These are phyloP conservation scores for Cryptoblepharus egeriae DNA, from an alignment of 2,797 vertebrate species.

Conservation along the genomic window DNA sequence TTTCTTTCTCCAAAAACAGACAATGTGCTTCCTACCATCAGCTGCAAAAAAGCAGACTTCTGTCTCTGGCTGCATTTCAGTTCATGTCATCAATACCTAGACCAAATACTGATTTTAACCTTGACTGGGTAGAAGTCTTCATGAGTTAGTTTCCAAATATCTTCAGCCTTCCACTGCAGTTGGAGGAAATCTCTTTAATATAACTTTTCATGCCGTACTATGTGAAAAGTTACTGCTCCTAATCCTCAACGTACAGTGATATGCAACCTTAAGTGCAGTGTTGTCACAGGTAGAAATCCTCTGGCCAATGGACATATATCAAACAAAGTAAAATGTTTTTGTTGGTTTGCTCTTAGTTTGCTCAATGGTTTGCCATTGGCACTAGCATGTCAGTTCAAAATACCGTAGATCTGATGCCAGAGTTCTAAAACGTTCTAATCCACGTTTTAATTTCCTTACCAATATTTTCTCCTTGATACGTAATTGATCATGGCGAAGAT, in stretches of 20 bases:
- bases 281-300: too few relatives aligned
- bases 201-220: background rate
- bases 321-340: background rate
- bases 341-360: background rate
- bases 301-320: background rate
- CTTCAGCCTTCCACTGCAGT: background rate
- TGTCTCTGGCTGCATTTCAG: background rate
- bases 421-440: background rate
- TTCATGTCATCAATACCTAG: background rate
- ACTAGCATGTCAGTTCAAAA: background rate
- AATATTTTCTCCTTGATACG: background rate
- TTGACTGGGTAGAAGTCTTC: too few relatives aligned
- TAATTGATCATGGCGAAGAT: background rate
- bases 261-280: too few relatives aligned
- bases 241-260: background rate
- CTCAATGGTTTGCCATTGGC: too few relatives aligned
- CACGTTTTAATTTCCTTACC: background rate
- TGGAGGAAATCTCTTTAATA: background rate
- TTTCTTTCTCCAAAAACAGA: background rate
- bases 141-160: background rate
- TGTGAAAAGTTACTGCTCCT: background rate
- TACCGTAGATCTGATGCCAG: background rate
- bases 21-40: background rate
- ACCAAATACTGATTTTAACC: background rate
- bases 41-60: background rate